These are phyloP conservation scores for Lepidurus couesii DNA, from an alignment of 1,140 invertebrate genomes.

Conservation along the genomic window DNA sequence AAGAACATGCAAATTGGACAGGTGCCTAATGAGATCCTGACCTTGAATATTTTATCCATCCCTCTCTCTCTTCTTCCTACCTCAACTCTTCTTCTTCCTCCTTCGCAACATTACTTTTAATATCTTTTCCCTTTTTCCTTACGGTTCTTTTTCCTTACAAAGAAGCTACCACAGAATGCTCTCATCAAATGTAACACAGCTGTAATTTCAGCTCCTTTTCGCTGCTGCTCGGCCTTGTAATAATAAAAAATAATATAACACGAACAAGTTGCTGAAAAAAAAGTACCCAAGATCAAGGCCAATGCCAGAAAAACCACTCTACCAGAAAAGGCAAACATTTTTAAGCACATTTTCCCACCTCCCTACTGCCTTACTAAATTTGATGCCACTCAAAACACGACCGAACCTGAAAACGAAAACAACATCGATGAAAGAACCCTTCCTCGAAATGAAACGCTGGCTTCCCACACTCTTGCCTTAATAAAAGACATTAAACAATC, in stretches of 20 bases:
- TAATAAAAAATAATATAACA: background rate
- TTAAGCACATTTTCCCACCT: background rate
- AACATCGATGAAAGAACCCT: no score
- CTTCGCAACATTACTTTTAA: background rate
- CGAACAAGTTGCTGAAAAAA: background rate
- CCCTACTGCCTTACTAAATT: background rate
- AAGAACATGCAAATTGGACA: slow-evolving; percentile 13
- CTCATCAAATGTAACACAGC: background rate
- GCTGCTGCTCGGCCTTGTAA: background rate
- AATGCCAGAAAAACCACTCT: background rate
- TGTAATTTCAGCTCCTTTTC: background rate
- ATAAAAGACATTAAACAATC: no score
- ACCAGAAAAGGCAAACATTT: background rate
- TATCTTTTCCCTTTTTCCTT: background rate
- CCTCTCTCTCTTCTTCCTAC: background rate
- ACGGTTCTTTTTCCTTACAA: background rate
- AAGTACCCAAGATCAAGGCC: background rate
- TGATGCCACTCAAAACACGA: no score
- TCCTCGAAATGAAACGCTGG: no score
- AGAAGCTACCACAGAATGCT: background rate
- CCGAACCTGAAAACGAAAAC: no score
- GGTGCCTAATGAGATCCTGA: slow-evolving; percentile 18
- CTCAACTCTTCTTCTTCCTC: background rate
- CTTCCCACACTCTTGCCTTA: no score
- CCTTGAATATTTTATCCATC: background rate